Conservation (phyloP, 2,888 invertebrate genomes). For the Monochamus alternatus region DNA sequence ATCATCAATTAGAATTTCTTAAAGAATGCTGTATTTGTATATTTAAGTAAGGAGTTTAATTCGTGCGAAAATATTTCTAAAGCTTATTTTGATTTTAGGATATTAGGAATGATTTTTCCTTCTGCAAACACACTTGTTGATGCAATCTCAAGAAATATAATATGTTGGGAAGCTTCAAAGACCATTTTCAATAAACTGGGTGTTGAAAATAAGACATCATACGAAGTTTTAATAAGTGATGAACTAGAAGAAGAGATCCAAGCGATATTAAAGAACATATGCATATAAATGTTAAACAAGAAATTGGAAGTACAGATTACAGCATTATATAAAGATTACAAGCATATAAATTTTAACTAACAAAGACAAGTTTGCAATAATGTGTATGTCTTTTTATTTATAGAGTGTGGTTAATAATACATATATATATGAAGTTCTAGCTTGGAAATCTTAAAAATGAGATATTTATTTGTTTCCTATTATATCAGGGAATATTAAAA, state of each 20-base stretch:
- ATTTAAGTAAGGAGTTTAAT: slow-evolving; percentile 67
- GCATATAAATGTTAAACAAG: background rate
- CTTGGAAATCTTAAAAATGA: too few species aligned
- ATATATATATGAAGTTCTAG: background rate
- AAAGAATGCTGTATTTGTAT: slow-evolving; percentile 72
- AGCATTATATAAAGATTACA: background rate
- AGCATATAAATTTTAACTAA: slow-evolving; percentile 18
- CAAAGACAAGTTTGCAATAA: slow-evolving; percentile 40
- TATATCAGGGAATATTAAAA: background rate
- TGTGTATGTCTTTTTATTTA: slow-evolving; percentile 27
- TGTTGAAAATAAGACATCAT: slow-evolving; percentile 57
- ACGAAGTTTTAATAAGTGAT: slow-evolving; percentile 61
- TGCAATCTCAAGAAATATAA: slow-evolving; percentile 74
- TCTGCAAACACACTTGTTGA: slow-evolving; percentile 69
- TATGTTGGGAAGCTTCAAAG: slow-evolving; percentile 75
- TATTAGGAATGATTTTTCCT: slow-evolving; percentile 74
- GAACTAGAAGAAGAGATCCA: slow-evolving; percentile 62
- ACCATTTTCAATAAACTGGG: slow-evolving; percentile 64
- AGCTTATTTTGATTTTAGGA: slow-evolving; percentile 65
- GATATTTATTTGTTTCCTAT: too few species aligned
- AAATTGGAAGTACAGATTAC: background rate
- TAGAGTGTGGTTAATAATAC: slow-evolving; percentile 16
- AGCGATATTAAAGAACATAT: slow-evolving; percentile 46
- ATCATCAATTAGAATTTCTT: slow-evolving; percentile 85
- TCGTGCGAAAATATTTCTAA: slow-evolving; percentile 5